Evolutionary conservation across 2,113 vertebrate species (phyloP).

Genomic region (Silurus glanis): DNA sequence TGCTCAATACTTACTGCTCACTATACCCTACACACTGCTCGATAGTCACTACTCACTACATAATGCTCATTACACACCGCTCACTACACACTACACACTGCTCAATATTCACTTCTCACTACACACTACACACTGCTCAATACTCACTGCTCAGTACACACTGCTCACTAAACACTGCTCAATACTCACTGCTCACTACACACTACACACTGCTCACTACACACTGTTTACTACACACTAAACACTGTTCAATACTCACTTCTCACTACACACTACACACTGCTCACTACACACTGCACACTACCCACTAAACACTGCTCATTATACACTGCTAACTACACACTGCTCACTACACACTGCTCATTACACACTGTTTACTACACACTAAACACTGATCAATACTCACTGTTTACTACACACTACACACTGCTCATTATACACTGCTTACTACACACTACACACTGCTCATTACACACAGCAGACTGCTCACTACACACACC

Average conservation of each 20-base stretch:
- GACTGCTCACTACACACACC: not conserved
- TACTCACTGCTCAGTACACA: no score
- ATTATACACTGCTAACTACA: no score
- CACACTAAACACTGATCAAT: not conserved
- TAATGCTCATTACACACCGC: not conserved
- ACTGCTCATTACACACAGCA: not conserved
- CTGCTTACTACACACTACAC: not conserved
- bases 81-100: no score
- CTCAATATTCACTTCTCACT: no score
- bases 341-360: not conserved
- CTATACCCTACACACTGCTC: not conserved
- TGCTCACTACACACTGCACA: not conserved
- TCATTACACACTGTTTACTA: not conserved
- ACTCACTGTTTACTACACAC: not conserved
- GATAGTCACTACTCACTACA: not conserved
- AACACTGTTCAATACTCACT: not conserved
- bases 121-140: no score
- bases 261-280: not conserved
- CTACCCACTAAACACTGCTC: not conserved
- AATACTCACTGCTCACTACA: no score
- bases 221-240: no score
- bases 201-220: no score
- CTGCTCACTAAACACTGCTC: no score
- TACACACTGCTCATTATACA: not conserved
- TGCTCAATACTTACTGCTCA: not conserved